phyloP scores from a whole-genome alignment of 2,888 invertebrate species.

The Seira musarum region DNA sequence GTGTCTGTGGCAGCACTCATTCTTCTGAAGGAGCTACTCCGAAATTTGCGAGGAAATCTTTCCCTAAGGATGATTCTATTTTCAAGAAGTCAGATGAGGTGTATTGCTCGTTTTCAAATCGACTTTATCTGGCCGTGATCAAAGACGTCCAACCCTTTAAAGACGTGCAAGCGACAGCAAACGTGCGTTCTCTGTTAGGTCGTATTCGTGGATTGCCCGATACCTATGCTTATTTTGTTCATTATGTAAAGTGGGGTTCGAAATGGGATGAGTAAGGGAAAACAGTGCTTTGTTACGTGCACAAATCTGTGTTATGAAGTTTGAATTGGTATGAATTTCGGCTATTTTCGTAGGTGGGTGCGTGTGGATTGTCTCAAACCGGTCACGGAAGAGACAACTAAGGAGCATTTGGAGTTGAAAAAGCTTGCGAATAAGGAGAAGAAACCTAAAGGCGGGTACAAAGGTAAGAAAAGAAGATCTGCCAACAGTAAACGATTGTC shows the following conservation, averaged over 20 bases:
- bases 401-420: constrained; percentile 15
- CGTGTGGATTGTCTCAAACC: constrained; percentile 10
- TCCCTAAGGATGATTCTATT: not conserved
- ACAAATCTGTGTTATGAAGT: not conserved
- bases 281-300: not conserved
- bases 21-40: not conserved
- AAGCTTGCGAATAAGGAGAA: constrained; percentile 10
- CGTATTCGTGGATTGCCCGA: not conserved
- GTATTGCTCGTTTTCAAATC: constrained; percentile 1
- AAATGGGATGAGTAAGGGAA: constrained; percentile 27
- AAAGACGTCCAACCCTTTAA: not conserved
- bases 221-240: constrained; percentile 24
- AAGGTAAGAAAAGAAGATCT: too few relatives aligned
- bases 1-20: not conserved
- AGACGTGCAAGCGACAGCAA: too few relatives aligned
- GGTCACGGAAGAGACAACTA: constrained; percentile 8
- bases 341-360: too few relatives aligned
- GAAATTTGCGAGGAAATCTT: not conserved
- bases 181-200: too few relatives aligned
- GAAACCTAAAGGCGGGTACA: too few relatives aligned
- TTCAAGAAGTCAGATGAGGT: constrained; percentile 7
- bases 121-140: constrained; percentile 22
- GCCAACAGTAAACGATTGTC: too few relatives aligned
- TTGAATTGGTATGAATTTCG: too few relatives aligned
- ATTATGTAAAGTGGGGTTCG: constrained; percentile 23